Percentiles rank a stretch among this genome's conserved stretches.
These are phyloP conservation scores for Chloroceryle amazona DNA, from an alignment of 2,797 vertebrate genomes.

Conservation along the genomic window DNA sequence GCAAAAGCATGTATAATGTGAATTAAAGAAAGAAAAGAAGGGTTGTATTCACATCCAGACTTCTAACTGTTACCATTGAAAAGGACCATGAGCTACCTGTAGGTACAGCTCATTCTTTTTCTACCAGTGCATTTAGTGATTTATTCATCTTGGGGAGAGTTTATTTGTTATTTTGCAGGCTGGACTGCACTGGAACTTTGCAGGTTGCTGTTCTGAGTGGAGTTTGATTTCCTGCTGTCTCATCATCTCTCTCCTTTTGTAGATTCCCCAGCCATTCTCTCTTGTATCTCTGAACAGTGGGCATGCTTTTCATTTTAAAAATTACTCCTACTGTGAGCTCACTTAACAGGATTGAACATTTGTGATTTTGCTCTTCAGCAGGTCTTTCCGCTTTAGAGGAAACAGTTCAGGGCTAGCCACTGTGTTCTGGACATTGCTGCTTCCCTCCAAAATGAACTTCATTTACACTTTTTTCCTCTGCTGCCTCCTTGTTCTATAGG, in stretches of 20 bases:
- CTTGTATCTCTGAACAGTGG: constrained; percentile 31
- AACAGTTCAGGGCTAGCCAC: constrained; percentile 14
- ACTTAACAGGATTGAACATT: constrained; percentile 34
- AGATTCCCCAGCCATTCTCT: not conserved
- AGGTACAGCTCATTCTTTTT: constrained; percentile 4
- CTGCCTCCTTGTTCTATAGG: not conserved
- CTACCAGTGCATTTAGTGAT: not conserved
- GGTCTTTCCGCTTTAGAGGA: constrained; percentile 36
- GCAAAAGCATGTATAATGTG: not conserved
- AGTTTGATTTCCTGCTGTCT: constrained; percentile 59
- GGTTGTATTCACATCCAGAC: not conserved
- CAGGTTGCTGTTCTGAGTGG: constrained; percentile 26
- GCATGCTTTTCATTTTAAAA: constrained; percentile 47
- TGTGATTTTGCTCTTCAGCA: constrained; percentile 48
- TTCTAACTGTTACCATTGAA: constrained; percentile 24
- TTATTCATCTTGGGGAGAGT: constrained; percentile 23
- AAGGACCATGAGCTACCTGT: not conserved
- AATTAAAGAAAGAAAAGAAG: constrained; percentile 4
- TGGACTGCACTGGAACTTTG: constrained; percentile 10
- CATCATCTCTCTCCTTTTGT: constrained; percentile 34
- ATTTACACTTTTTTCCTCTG: not conserved
- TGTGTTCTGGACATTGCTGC: constrained; percentile 18
- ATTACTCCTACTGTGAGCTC: constrained; percentile 64
- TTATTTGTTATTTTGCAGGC: constrained; percentile 51
- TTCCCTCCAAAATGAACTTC: constrained; percentile 27